Conservation (phyloP, 2,888 invertebrate genomes). For the Pseudoips prasinana region DNA sequence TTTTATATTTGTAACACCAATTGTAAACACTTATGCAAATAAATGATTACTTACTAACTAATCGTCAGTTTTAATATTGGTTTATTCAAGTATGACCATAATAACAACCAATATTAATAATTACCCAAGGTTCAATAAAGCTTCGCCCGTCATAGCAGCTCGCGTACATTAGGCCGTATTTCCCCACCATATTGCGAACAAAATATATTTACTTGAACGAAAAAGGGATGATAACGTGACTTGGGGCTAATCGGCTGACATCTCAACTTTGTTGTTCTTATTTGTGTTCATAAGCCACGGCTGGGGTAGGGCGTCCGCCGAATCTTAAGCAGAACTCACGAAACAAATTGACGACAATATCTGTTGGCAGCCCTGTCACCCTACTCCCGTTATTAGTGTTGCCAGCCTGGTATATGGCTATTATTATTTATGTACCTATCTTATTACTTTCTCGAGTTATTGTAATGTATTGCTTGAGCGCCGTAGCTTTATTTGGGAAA, state of each 20-base stretch:
- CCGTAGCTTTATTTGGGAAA: background rate
- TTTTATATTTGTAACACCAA: too few relatives aligned
- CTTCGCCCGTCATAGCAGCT: too few relatives aligned
- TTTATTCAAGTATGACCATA: too few relatives aligned
- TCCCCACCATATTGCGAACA: conserved; percentile 25
- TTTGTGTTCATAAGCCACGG: conserved; percentile 70
- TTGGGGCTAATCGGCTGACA: conserved; percentile 69
- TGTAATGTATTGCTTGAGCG: conserved; percentile 22
- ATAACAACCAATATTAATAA: too few relatives aligned
- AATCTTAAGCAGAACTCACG: conserved; percentile 67
- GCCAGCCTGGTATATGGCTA: conserved; percentile 19
- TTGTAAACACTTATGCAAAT: too few relatives aligned
- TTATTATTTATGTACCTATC: conserved; percentile 25
- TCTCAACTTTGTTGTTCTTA: conserved; percentile 76
- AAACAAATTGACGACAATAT: conserved; percentile 78
- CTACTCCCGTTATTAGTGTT: conserved; percentile 59
- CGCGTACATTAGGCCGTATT: too few relatives aligned
- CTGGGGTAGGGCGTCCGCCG: conserved; percentile 56
- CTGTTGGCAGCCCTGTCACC: conserved; percentile 69
- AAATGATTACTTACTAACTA: too few relatives aligned
- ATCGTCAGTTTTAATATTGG: too few relatives aligned
- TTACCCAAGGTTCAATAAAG: too few relatives aligned
- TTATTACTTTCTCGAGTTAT: conserved; percentile 36
- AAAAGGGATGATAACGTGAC: conserved; percentile 62
- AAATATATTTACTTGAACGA: conserved; percentile 53